phyloP scores from a whole-genome alignment of 2,113 vertebrate genomes.

The Seriola quinqueradiata region DNA sequence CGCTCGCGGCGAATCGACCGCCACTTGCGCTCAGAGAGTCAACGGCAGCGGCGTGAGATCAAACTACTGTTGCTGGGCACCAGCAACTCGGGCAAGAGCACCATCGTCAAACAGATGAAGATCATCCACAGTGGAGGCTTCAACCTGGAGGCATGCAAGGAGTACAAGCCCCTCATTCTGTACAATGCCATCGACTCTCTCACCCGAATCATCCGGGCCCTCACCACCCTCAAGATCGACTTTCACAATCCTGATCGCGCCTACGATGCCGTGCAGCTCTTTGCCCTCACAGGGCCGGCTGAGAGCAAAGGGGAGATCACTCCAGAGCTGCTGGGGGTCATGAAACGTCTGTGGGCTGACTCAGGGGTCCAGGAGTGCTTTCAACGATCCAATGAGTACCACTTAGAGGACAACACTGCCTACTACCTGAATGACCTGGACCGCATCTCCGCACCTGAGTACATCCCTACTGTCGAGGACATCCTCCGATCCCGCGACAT shows the following conservation, averaged over 20 bases:
- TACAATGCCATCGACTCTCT: conserved; percentile 99
- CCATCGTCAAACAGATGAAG: conserved; percentile 99
- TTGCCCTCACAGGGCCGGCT: conserved; percentile 95
- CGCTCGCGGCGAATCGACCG: conserved; percentile 98
- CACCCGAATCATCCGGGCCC: conserved; percentile 96
- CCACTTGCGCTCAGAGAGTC: conserved; percentile 98
- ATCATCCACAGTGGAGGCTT: conserved; percentile 99
- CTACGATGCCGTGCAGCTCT: conserved; percentile 97
- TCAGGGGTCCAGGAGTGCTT: conserved; percentile 97
- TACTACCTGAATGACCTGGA: conserved; percentile 99
- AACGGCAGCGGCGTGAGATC: conserved; percentile 96
- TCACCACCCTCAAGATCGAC: conserved; percentile 96
- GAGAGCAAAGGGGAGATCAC: conserved; percentile 99
- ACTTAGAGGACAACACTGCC: conserved; percentile 97
- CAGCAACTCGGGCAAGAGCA: conserved; percentile 99
- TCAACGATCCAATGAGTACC: conserved; percentile 97
- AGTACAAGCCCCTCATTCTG: conserved; percentile 98
- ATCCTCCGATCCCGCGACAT: conserved; percentile 98
- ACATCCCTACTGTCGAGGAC: conserved; percentile 97
- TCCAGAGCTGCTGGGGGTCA: conserved; percentile 94
- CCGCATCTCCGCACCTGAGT: conserved; percentile 94
- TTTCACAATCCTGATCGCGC: conserved; percentile 98
- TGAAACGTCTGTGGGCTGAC: conserved; percentile 97
- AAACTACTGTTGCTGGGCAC: conserved; percentile 97
- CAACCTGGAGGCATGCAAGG: conserved; percentile 98